phyloP scores from a whole-genome alignment of 2,113 vertebrate genomes.

The human (Homo sapiens) region GRCh38 chrX:75285501-75286000 shows the following conservation, averaged over 20 bases:
- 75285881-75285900: conserved; percentile 30
- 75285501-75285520: too few species aligned
- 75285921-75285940: conserved; percentile 8
- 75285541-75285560: too few species aligned
- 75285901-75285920: neutral
- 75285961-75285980: neutral
- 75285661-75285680: too few species aligned
- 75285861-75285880: conserved; percentile 30
- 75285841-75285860: neutral
- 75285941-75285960: conserved; percentile 56
- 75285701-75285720: neutral
- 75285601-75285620: too few species aligned
- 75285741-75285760: conserved; percentile 6
- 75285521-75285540: too few species aligned
- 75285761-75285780: neutral
- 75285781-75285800: neutral
- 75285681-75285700: too few species aligned
- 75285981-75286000: neutral
- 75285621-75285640: too few species aligned
- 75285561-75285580: too few species aligned
- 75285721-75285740: conserved; percentile 36
- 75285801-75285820: conserved; percentile 20
- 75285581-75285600: too few species aligned
- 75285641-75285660: too few species aligned
- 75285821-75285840: neutral